Percentiles rank a stretch among this genome's conserved stretches.
Conservation (phyloP, 2,888 invertebrate species). For the Mimumesa dahlbomi region DNA sequence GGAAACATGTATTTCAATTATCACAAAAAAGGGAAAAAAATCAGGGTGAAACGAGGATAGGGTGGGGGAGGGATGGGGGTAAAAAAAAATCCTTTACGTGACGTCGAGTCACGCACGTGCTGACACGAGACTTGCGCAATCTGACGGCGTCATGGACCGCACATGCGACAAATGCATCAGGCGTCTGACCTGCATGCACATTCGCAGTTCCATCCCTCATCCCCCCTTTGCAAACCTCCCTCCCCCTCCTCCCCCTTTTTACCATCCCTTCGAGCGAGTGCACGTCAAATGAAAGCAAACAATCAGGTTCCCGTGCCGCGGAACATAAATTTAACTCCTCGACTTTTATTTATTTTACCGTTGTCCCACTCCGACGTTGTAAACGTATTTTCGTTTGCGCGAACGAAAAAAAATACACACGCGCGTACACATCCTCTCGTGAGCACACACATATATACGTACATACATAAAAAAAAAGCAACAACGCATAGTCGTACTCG, state of each 20-base stretch:
- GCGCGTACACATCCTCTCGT: too few species aligned
- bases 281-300: slow-evolving; percentile 20
- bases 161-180: slow-evolving; percentile 68
- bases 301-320: slow-evolving; percentile 16
- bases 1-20: too few species aligned
- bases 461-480: too few species aligned
- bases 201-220: not conserved
- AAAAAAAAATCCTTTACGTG: not conserved
- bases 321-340: slow-evolving; percentile 11
- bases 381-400: slow-evolving; percentile 1
- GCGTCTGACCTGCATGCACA: slow-evolving; percentile 48
- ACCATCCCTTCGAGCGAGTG: too few species aligned
- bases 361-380: not conserved
- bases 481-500: too few species aligned
- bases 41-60: too few species aligned
- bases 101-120: slow-evolving; percentile 9
- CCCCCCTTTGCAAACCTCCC: too few species aligned
- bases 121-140: slow-evolving; percentile 24
- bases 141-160: slow-evolving; percentile 38
- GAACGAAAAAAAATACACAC: too few species aligned
- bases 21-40: too few species aligned
- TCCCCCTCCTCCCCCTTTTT: too few species aligned
- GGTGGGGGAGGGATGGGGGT: too few species aligned
- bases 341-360: slow-evolving; percentile 6
- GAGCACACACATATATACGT: too few species aligned